These are phyloP conservation scores for Danio aesculapii DNA, from an alignment of 2,797 vertebrate genomes.

Conservation along the genomic window DNA sequence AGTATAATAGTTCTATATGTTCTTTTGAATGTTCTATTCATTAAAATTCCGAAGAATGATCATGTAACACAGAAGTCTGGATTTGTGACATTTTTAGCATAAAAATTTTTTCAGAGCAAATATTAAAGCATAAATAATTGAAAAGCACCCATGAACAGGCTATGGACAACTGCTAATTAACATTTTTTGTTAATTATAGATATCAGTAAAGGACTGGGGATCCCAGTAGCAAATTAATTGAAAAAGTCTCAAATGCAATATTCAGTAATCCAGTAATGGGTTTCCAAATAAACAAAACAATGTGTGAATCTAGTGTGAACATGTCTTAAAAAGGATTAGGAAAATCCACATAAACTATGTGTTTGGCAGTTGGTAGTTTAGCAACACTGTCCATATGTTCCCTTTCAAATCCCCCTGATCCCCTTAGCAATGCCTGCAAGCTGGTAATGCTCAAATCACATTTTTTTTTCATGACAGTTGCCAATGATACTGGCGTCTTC, in stretches of 20 bases:
- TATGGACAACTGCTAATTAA: no score
- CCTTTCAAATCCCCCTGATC: conserved; percentile 61
- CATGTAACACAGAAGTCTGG: not conserved
- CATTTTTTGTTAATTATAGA: no score
- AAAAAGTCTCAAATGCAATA: not conserved
- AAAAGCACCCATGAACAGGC: no score
- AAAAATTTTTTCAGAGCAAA: no score
- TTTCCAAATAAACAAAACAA: not conserved
- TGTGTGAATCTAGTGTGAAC: not conserved
- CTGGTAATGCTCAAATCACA: conserved; percentile 26
- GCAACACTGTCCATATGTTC: conserved; percentile 70
- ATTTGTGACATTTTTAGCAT: no score
- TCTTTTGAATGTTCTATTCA: no score
- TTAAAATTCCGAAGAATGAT: not conserved
- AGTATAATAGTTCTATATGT: no score
- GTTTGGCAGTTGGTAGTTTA: conserved; percentile 57
- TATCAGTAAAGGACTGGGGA: not conserved
- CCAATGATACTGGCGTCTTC: conserved; percentile 20
- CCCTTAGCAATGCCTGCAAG: not conserved
- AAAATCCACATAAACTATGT: conserved; percentile 59
- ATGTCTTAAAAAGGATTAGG: conserved; percentile 9
- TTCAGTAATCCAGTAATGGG: not conserved
- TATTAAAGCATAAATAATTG: no score
- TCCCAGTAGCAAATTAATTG: not conserved
- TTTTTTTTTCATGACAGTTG: conserved; percentile 2